phyloP scores from a whole-genome alignment of 2,888 invertebrate genomes.

The Amphipoea lucens region DNA sequence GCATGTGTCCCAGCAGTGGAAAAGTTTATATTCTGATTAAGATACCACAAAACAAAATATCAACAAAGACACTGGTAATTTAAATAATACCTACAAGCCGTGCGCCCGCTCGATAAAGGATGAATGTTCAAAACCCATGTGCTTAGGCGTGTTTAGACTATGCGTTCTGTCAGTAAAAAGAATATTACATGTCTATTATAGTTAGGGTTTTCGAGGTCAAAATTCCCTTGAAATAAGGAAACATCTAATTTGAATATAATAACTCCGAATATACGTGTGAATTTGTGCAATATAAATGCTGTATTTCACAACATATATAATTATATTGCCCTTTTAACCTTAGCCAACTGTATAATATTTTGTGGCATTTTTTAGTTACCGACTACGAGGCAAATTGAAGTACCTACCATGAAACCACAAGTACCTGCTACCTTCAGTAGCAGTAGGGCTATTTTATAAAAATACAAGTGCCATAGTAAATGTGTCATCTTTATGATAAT shows the following conservation, averaged over 20 bases:
- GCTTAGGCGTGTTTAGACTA: background rate
- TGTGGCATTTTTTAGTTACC: background rate
- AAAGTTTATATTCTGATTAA: too few relatives aligned
- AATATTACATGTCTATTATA: too few relatives aligned
- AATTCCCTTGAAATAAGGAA: background rate
- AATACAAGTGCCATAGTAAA: conserved; percentile 3
- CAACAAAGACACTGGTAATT: background rate
- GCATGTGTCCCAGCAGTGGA: too few relatives aligned
- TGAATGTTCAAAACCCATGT: background rate
- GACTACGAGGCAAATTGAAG: background rate
- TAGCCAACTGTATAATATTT: background rate
- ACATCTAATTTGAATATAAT: background rate
- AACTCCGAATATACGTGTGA: background rate
- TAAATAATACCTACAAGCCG: background rate
- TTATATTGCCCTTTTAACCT: background rate
- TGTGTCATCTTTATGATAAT: background rate
- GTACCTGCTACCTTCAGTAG: background rate
- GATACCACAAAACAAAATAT: background rate
- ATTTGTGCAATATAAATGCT: background rate
- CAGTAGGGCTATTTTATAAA: background rate
- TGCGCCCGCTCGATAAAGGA: background rate
- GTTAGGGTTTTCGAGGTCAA: background rate
- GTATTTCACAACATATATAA: conserved; percentile 7
- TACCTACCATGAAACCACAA: background rate
- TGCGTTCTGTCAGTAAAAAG: background rate